Base-by-base conservation (phyloP, 92 coral and sea anemone species). In the Siderastrea radians region DNA sequence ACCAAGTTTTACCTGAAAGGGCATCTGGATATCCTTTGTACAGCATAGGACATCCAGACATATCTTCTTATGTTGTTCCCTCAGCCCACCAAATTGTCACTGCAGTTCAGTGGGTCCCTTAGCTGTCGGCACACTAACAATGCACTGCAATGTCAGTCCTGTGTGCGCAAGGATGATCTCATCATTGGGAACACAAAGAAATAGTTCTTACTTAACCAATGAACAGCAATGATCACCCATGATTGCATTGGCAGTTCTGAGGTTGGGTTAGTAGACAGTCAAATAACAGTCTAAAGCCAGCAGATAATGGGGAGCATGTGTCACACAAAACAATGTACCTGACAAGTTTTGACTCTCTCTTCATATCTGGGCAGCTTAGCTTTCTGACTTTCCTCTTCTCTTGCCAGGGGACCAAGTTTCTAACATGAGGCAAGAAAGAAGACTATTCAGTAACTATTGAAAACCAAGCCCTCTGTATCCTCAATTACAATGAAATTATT, bases 91-190 rank as follows among this genome's bases (percentile, higher is more conserved):
- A 77, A 78, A 74, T 94, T 72, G 74, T 65, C 89, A 91, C 93
- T 81, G 94, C 89, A 94, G 90, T 78, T 76, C 82, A 88, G 85
- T 59, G 90, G 94, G 98, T 94, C 95, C 94, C 96, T 89, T 84
- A 87, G 73, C 51, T 82, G 87, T 95, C 98, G 88, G 96, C 96
- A 95, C 96, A 95, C 93, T 86, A 85, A 90, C 88, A 87, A 60
- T 68, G 62, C 11, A 59, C 76, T 68, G 71, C n/a, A 74, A 13
- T 81, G 88, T 58, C 68, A 88, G 90, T 89, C 74, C 94, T 95
- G 80, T 86, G 98, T 94, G 98, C 95, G 98, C 98, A 95, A 94
- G 98, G 98, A 95, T 95, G 98, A 89, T 91, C 87, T 95, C 94
- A 90, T 95, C 98, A 95, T 53, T 47, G 91, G 96, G 96, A 81